These are phyloP conservation scores for Philypnodon macrostomus DNA, from an alignment of 2,797 vertebrate genomes.

Conservation along the genomic window DNA sequence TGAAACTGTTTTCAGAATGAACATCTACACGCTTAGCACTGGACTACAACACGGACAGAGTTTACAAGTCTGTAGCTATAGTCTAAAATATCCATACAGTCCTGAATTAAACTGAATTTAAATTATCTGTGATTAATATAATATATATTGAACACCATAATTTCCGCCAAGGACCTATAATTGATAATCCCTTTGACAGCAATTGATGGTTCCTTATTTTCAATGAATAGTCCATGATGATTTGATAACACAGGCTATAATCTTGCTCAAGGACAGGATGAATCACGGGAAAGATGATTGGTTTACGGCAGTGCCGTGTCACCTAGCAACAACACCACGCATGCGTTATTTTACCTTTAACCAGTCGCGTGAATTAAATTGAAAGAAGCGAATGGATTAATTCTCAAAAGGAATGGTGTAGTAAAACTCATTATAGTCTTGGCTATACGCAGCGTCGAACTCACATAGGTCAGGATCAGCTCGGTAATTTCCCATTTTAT, in stretches of 20 bases:
- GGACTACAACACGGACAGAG: too few species aligned
- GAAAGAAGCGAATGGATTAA: slow-evolving; percentile 1
- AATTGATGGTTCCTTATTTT: background rate
- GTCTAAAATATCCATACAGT: too few species aligned
- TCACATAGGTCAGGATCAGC: too few species aligned
- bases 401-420: too few species aligned
- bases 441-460: too few species aligned
- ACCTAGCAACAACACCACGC: slow-evolving; percentile 60
- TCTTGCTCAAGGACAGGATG: background rate
- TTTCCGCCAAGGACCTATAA: background rate
- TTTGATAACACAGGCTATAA: background rate
- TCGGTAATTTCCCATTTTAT: too few species aligned
- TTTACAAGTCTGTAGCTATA: too few species aligned
- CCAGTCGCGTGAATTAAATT: background rate
- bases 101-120: too few species aligned
- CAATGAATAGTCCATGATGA: background rate
- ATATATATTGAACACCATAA: background rate
- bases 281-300: slow-evolving; percentile 3
- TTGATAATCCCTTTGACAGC: background rate
- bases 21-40: too few species aligned
- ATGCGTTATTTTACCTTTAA: slow-evolving; percentile 17
- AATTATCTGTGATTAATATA: too few species aligned
- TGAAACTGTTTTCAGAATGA: too few species aligned
- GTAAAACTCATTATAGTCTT: too few species aligned
- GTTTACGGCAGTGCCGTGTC: slow-evolving; percentile 28